Evolutionary conservation across 2,113 vertebrate genomes (phyloP), one percentile per base, ranked within the genome.

Genomic region (Struthio camelus): DNA sequence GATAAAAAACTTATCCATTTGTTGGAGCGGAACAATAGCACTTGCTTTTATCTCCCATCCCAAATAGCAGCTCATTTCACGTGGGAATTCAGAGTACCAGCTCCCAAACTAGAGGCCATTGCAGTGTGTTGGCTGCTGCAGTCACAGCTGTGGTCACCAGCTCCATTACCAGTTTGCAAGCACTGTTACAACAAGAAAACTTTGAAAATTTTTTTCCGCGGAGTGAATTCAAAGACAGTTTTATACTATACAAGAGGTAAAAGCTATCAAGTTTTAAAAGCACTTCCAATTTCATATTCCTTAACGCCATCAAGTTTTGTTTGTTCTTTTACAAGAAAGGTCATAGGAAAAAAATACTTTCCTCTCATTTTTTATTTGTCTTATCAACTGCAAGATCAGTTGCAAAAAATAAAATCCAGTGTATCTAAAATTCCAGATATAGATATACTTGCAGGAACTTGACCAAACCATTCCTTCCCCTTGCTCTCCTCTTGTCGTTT

Each of bases 101-200:
- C 53, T 85, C 40, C 10, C 40, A 19, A 61, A 61, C 24, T 72
- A 56, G 71, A 69, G 46, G 25, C 61, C 77, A 25, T 46, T 76
- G 78, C 53, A 22, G 42, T 24, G 3, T 44, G 46, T 19, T 61
- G 64, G 59, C n/a, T 44, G 32, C 46, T 54, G 42, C 53, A 70
- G 38, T 15, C 62, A 53, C 34, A 34, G 2, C 76, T 5, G 5
- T 2, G 3, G 58, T 34, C 79, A 77, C 42, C 85, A 64, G 78
- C 58, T 59, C 44, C 10, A 53, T n/a, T 69, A 50, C 59, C 1
- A 1, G 2, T 10, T 83, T 78, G 34, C 46, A 32, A 0, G 0
- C 0, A 0, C 51, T 67, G 14, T 9, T 80, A 58, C 64, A 71
- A 28, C 27, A 28, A 11, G 12, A 84, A 94, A 80, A 75, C 10